Evolutionary conservation across 2,797 vertebrate genomes (phyloP), one percentile per base, ranked within the genome.

Genomic region (Pygocentrus nattereri): DNA sequence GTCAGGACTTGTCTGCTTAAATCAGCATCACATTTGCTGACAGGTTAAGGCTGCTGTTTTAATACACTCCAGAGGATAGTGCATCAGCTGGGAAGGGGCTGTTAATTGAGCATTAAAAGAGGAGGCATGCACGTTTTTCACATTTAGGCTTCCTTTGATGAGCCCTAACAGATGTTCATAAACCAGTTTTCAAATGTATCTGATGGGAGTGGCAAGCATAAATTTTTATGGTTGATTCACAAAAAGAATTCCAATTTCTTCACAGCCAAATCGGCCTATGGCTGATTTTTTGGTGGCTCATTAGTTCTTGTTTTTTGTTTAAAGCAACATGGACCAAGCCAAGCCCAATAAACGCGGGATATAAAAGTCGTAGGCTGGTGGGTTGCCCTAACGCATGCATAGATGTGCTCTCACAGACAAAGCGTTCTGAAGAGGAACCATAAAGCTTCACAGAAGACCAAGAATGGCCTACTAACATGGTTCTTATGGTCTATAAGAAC

Each of bases 1-100:
- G 61, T 68, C 80, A 69, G 65, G 79, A 61, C 52, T 30, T 75
- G 78, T 78, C 79, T 65, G 71, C 83, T 70, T 81, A 21, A 68
- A 84, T 84, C 75, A 84, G 73, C 64, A 75, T 81, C 70, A 78
- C 64, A 81, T 44, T 73, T 34, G 73, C 75, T 78, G 79, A 78
- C 75, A 81, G 79, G 44, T 62, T 78, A 80, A 64, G 27, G 83
- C 79, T 84, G 75, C 70, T 74, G 74, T 69, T 56, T 44, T 78
- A 74, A 78, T 74, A 30, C 73, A 70, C 69, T 70, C 76, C 38
- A 68, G 59, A 7, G 23, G 21, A 52, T 73, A 47, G 76, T 31
- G 56, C 59, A 62, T 58, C 65, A n/a, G 25, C 68, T 18, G 56
- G 16, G 47, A 71, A 71, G 21, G 27, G 21, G 50, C 72, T 59